Evolutionary conservation across 2,113 vertebrate species (phyloP), one percentile per base, ranked within the genome.

Genomic region (Otolemur garnettii): DNA sequence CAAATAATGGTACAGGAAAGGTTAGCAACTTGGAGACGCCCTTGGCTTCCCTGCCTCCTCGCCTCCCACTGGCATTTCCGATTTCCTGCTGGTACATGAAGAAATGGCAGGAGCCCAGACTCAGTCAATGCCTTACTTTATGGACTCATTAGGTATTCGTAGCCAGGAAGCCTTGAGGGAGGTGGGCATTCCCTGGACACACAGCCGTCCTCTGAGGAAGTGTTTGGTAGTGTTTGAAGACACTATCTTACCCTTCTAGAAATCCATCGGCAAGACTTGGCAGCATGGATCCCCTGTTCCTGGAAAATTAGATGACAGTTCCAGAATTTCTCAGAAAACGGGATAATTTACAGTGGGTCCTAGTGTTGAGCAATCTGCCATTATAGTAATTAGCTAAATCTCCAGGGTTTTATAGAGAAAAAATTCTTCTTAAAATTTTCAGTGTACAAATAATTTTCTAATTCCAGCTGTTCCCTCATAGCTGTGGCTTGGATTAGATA

Each of bases 291-390:
- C 96, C 97, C 98, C 96, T 98, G 98, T 99, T 99, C 99, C 98
- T 99, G 99, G 99, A 99, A 99, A 99, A 98, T 98, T 96, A 94
- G 98, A 98, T 98, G 98, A 98, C 97, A 98, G 99, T 99, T 99
- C 99, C 98, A 98, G 98, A 98, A 99, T 99, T 99, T 99, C 99
- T 99, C 98, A 99, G 99, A 99, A 99, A 98, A 99, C 90, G 97
- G 98, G 98, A 99, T 98, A 98, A 99, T 99, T 99, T 98, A 99
- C 98, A 98, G 94, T 98, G 97, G 98, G 98, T 99, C 98, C 99
- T 95, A 97, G 98, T 98, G 98, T 98, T 99, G 98, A 98, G 98
- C 98, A 98, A 98, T 98, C 94, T 96, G 98, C 97, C 97, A 94
- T 98, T 97, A 97, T 94, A 97, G 94, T 97, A 97, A 97, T 98